These are phyloP conservation scores for Ecliptopera silaceata DNA, from an alignment of 2,888 invertebrate species.

Conservation along the genomic window DNA sequence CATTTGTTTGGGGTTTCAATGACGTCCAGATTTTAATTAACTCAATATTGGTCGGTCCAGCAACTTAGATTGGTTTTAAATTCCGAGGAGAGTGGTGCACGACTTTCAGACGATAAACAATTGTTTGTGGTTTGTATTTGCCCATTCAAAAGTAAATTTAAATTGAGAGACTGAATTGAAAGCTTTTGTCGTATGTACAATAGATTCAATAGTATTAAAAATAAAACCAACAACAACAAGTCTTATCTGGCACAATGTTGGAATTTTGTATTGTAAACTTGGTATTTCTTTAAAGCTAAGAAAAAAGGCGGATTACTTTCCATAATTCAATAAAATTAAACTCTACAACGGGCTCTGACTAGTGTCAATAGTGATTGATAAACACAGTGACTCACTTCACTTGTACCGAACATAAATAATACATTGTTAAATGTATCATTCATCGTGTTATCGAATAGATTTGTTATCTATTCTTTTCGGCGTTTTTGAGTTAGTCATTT, in stretches of 20 bases:
- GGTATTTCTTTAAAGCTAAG: too few relatives aligned
- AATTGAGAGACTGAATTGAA: not conserved
- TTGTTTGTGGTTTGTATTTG: not conserved
- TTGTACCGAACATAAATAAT: not conserved
- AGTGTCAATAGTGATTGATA: too few relatives aligned
- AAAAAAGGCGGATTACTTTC: too few relatives aligned
- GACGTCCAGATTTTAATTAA: not conserved
- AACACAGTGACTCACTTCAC: not conserved
- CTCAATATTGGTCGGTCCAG: not conserved
- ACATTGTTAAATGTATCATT: too few relatives aligned
- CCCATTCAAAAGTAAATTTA: not conserved
- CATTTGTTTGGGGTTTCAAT: not conserved
- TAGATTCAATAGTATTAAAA: too few relatives aligned
- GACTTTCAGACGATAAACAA: not conserved
- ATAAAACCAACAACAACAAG: too few relatives aligned
- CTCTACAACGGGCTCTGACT: too few relatives aligned
- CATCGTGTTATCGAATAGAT: not conserved
- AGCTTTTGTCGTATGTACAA: too few relatives aligned
- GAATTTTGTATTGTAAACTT: too few relatives aligned
- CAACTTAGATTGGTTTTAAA: not conserved
- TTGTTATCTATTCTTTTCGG: not conserved
- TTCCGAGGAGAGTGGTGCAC: not conserved
- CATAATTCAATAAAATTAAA: too few relatives aligned
- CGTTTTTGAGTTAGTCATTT: not conserved
- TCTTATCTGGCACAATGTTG: too few relatives aligned